Evolutionary conservation across 2,888 invertebrate species (phyloP).

Genomic region (Idaea aversata): DNA sequence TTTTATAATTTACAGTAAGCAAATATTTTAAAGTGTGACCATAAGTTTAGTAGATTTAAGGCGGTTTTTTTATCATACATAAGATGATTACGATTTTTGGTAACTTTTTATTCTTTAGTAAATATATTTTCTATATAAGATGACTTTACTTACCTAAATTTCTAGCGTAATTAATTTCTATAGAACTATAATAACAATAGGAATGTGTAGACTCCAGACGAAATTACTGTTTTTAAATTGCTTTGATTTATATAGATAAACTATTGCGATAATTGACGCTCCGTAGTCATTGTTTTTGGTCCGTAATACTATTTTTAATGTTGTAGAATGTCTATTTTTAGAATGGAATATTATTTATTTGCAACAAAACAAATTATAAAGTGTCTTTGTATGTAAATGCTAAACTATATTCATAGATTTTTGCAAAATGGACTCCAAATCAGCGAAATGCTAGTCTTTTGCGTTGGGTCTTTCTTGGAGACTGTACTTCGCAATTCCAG

Average conservation of each 20-base stretch:
- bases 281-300: constrained; percentile 59
- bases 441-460: too few species aligned
- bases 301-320: constrained; percentile 39
- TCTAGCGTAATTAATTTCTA: background rate
- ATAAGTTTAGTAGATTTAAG: background rate
- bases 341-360: too few species aligned
- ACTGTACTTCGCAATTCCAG: too few species aligned
- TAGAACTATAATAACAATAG: constrained; percentile 7
- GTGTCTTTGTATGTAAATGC: too few species aligned
- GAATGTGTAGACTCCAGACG: constrained; percentile 20
- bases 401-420: too few species aligned
- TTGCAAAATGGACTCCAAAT: too few species aligned
- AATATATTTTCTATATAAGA: background rate
- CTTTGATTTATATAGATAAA: constrained; percentile 14
- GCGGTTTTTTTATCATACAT: background rate
- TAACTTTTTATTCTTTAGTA: background rate
- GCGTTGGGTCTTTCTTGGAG: too few species aligned
- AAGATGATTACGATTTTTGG: background rate
- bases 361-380: too few species aligned
- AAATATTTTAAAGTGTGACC: background rate
- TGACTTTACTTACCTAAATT: background rate
- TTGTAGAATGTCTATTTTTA: too few species aligned
- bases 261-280: constrained; percentile 66
- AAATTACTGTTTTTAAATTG: constrained; percentile 8
- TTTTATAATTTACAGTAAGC: background rate